Base-by-base conservation (phyloP, 1,140 invertebrate species). In the Apis dorsata region DNA sequence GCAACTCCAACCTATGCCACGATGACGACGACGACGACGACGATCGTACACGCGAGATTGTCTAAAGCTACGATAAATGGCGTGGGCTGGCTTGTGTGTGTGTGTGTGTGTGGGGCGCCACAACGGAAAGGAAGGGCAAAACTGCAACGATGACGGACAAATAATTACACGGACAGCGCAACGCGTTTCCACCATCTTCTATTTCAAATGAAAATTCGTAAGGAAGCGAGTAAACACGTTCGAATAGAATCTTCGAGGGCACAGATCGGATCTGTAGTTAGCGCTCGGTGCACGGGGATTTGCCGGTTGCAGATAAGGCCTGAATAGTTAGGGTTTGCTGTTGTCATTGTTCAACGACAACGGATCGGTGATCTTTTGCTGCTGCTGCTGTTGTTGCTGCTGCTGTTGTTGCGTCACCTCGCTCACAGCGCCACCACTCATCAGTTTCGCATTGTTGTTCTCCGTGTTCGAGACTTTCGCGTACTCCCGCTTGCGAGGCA, bases 321-420 rank as follows among this genome's bases (percentile, higher is more conserved):
- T 93, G 93, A 93, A 94, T 91, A 94, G 93, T 94, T 94, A 94
- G 91, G 93, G 93, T 91, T 94, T 94, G 83, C 90, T 92, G 79
- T 92, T 93, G 86, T 94, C 93, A 81, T 93, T 94, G 86, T 93
- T 93, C 79, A 95, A 93, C 51, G 95, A 94, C 88, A 95, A 92
- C 55, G 94, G 93, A 17, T 95, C 95, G 28, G 91, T 83, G 71
- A 92, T 86, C 71, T 92, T 93, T 49, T 91, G 89, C 51, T 91
- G 89, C 28, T 89, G 88, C n/a, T 89, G 88, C 1, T 83, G 86
- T 7, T 74, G 85, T 24, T 84, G 77, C 21, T 82, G 87, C 12
- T 85, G 34, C 34, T 44, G 34, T 34, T 85, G 91, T 62, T 83
- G 87, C 17, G 85, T 90, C 57, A 92, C 81, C 70, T 93, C 92